Conservation (phyloP, 1,140 invertebrate genomes). For the Cydia fagiglandana region DNA sequence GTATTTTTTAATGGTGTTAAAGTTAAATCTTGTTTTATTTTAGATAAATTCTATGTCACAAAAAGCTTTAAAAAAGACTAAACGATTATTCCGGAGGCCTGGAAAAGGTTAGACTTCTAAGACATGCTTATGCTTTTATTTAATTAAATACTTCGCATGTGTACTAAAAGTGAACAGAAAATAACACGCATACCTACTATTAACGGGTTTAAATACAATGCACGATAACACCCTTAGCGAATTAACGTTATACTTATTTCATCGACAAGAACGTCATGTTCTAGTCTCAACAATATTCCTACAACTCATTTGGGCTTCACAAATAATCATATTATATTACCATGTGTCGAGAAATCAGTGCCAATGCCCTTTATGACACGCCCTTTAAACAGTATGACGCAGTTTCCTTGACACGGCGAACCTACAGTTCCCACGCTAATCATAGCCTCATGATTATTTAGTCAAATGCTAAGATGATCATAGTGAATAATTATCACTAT, state of each 20-base stretch:
- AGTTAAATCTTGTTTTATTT: not conserved
- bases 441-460: not conserved
- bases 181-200: no score
- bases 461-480: not conserved
- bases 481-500: not conserved
- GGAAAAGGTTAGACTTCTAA: no score
- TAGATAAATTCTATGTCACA: no score
- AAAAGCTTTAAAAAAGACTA: no score
- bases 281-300: not conserved
- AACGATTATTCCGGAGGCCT: no score
- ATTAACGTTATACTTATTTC: no score
- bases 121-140: no score
- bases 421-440: not conserved
- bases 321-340: not conserved
- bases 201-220: no score
- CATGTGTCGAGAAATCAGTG: not conserved
- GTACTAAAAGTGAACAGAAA: no score
- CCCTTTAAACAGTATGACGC: not conserved
- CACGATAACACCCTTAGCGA: no score
- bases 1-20: not conserved
- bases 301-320: not conserved
- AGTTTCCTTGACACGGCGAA: conserved; percentile 8
- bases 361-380: conserved; percentile 8
- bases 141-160: no score
- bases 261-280: no score